Evolutionary conservation across 2,113 vertebrate species (phyloP).

Genomic region (Boulengeromyrus knoepffleri): DNA sequence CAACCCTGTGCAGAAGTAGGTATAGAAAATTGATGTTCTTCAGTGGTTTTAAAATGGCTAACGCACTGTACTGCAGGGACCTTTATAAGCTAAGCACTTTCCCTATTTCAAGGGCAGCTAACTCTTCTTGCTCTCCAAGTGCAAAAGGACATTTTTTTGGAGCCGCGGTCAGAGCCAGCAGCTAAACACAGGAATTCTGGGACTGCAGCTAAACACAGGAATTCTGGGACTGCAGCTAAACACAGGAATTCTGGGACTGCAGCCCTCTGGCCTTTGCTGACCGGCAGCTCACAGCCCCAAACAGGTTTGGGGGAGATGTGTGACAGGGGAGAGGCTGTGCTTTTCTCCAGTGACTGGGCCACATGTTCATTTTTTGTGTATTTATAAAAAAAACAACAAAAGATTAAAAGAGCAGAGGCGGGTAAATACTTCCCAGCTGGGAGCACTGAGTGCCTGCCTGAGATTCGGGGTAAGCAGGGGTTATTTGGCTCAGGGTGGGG

Average conservation of each 20-base stretch:
- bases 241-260: neutral
- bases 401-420: neutral
- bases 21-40: neutral
- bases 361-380: neutral
- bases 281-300: neutral
- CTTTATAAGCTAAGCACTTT: neutral
- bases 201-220: neutral
- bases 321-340: neutral
- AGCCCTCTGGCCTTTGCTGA: neutral
- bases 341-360: neutral
- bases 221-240: neutral
- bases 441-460: neutral
- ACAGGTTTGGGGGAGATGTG: neutral
- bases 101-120: neutral
- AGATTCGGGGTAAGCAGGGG: neutral
- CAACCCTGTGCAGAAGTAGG: neutral
- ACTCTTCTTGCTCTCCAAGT: neutral
- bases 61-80: neutral
- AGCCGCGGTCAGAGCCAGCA: neutral
- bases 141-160: neutral
- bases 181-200: too few species aligned
- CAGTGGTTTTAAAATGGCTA: neutral
- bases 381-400: neutral
- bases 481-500: neutral
- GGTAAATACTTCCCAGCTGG: neutral